Percentiles rank a stretch among this genome's conserved stretches.
phyloP scores from a whole-genome alignment of 2,113 vertebrate genomes.

The Synodontis membranacea region DNA sequence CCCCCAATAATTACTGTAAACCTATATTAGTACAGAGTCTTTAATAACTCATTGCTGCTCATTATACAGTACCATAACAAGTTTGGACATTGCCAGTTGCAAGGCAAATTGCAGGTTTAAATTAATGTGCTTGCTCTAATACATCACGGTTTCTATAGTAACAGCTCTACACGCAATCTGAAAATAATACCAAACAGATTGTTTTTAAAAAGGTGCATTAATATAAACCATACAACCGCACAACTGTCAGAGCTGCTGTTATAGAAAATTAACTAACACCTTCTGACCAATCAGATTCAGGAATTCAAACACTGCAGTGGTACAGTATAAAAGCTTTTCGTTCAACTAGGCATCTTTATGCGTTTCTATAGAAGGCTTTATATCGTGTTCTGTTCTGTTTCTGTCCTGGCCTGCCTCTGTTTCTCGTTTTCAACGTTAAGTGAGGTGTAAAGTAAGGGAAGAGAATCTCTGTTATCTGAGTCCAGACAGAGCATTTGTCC shows the following conservation, averaged over 20 bases:
- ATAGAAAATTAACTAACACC: neutral
- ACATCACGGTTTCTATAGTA: neutral
- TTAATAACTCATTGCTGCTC: neutral
- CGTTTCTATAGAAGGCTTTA: neutral
- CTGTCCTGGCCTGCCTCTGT: conserved; percentile 41
- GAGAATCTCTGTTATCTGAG: conserved; percentile 13
- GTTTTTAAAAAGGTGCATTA: neutral
- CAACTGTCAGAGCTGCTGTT: neutral
- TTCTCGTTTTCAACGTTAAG: conserved; percentile 36
- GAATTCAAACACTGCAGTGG: neutral
- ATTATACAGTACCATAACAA: neutral
- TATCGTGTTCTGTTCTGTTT: neutral
- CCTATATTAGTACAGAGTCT: neutral
- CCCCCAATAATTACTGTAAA: neutral
- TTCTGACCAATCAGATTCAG: neutral
- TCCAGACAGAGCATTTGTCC: conserved; percentile 43
- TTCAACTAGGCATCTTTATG: neutral
- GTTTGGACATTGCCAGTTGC: neutral
- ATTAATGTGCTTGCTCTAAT: neutral
- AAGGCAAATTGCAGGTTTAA: neutral
- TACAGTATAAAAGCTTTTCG: neutral
- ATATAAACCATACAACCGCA: neutral
- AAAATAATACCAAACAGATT: neutral
- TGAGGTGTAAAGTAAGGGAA: conserved; percentile 56
- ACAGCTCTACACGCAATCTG: neutral